Percentiles rank a stretch among this genome's conserved stretches.
Conservation (phyloP, 2,113 vertebrate species). For the Opisthocomus hoazin region DNA sequence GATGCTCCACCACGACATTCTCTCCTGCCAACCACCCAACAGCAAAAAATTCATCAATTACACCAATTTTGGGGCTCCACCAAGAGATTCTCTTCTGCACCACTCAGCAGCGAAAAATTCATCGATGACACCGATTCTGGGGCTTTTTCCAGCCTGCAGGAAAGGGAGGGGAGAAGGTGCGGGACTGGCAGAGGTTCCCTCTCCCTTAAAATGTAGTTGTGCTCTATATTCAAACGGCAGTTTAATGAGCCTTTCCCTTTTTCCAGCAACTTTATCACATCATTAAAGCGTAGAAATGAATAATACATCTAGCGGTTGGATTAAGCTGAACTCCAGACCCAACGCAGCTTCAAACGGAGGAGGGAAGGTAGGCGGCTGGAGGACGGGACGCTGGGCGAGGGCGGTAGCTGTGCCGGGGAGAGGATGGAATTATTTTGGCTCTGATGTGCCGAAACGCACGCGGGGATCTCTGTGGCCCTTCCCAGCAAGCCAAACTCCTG, state of each 20-base stretch:
- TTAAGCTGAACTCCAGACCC: constrained; percentile 75
- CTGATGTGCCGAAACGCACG: neutral
- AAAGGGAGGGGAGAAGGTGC: neutral
- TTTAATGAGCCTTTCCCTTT: constrained; percentile 80
- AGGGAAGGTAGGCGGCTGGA: neutral
- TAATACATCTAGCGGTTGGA: constrained; percentile 79
- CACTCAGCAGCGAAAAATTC: neutral
- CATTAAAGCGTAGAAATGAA: constrained; percentile 78
- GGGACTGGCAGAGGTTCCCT: constrained; percentile 30
- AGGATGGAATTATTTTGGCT: neutral
- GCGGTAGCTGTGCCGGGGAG: neutral
- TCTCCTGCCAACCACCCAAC: neutral
- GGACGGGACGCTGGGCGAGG: neutral
- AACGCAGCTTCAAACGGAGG: constrained; percentile 63
- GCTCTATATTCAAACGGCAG: constrained; percentile 79
- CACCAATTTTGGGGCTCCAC: neutral
- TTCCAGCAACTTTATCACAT: constrained; percentile 80
- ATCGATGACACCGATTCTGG: neutral
- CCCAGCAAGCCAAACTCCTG: neutral
- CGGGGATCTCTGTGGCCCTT: neutral
- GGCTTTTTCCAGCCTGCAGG: neutral
- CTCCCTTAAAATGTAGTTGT: constrained; percentile 66
- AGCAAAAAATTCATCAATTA: neutral
- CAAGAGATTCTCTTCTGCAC: neutral
- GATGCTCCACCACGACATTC: neutral